Percentiles rank a stretch among this genome's conserved stretches.
Evolutionary conservation across 1,140 invertebrate genomes (phyloP).

Genomic region (Pachyrhynchus sulphureomaculatus): DNA sequence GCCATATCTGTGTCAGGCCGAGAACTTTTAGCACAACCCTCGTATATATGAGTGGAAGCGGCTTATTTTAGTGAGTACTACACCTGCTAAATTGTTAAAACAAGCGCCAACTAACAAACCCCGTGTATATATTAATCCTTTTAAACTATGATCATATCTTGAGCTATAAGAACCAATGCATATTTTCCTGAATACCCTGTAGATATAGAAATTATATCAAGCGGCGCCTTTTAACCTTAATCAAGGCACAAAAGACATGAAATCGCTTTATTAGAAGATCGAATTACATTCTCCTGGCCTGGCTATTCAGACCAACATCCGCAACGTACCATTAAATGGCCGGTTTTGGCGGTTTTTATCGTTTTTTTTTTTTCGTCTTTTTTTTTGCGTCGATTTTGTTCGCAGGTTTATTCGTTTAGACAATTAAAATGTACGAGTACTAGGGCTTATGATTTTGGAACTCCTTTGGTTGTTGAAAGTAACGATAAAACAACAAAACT

Average conservation of each 20-base stretch:
- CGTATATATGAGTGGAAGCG: too few species aligned
- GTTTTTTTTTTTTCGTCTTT: conserved; percentile 4
- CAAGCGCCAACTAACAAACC: too few species aligned
- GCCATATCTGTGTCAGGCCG: too few species aligned
- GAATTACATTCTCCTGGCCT: conserved; percentile 18
- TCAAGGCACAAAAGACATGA: conserved; percentile 24
- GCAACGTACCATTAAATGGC: conserved; percentile 30
- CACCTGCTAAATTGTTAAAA: too few species aligned
- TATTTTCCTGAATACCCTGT: not conserved
- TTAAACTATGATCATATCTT: too few species aligned
- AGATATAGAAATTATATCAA: not conserved
- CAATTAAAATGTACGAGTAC: not conserved
- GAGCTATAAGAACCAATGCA: too few species aligned
- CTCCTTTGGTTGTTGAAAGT: too few species aligned
- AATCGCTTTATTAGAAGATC: conserved; percentile 30
- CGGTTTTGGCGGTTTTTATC: conserved; percentile 20
- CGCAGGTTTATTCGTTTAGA: not conserved
- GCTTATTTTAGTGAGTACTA: too few species aligned
- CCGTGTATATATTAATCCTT: too few species aligned
- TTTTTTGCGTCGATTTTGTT: conserved; percentile 12
- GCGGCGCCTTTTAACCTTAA: conserved; percentile 17
- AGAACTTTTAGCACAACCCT: too few species aligned
- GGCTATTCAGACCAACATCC: conserved; percentile 26
- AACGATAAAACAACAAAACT: too few species aligned
- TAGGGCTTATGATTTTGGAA: too few species aligned